Evolutionary conservation across 2,888 invertebrate species (phyloP).

Genomic region (Alentia gelatinosa): DNA sequence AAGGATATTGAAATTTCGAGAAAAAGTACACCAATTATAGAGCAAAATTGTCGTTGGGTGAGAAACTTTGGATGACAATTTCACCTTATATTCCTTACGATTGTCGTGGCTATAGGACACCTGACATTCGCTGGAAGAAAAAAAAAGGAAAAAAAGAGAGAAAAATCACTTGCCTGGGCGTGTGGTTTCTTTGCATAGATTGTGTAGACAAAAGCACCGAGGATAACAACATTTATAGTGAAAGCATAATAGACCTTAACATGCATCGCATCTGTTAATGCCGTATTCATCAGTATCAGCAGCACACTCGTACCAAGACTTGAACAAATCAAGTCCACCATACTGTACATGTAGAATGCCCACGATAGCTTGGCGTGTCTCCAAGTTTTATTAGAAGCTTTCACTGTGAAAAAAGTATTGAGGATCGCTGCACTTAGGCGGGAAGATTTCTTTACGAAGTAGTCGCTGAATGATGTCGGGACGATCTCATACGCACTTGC

Average conservation of each 20-base stretch:
- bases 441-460: neutral
- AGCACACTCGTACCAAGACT: neutral
- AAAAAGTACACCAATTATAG: too few relatives aligned
- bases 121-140: too few relatives aligned
- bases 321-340: neutral
- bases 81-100: neutral
- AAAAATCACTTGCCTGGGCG: neutral
- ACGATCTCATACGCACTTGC: neutral
- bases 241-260: neutral
- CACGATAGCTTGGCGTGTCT: neutral
- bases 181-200: neutral
- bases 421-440: neutral
- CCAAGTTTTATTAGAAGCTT: neutral
- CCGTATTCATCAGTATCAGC: neutral
- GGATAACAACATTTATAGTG: neutral
- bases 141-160: too few relatives aligned
- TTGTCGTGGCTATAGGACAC: neutral
- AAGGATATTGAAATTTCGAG: too few relatives aligned
- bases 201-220: neutral
- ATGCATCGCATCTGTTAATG: neutral
- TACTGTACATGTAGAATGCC: neutral
- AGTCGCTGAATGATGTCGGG: neutral
- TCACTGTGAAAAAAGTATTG: neutral
- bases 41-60: too few relatives aligned
- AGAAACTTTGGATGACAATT: too few relatives aligned